phyloP scores from a whole-genome alignment of 1,140 invertebrate species.

The Acromyrmex heyeri region DNA sequence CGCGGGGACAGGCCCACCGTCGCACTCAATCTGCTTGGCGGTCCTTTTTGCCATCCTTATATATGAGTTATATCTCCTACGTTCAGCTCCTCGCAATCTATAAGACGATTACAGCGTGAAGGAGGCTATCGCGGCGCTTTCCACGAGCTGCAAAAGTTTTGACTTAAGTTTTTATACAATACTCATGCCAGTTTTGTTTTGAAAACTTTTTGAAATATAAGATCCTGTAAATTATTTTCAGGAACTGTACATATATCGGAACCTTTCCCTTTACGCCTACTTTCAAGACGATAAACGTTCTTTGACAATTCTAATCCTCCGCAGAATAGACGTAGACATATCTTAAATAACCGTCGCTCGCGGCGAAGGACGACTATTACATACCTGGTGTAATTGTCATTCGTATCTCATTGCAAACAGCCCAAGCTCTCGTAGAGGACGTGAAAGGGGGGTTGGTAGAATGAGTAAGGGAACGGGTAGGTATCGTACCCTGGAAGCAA shows the following conservation, averaged over 20 bases:
- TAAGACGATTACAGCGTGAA: constrained; percentile 52
- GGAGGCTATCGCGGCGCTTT: background rate
- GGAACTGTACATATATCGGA: background rate
- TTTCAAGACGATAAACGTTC: background rate
- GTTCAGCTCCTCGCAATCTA: background rate
- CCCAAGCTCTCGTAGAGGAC: constrained; percentile 56
- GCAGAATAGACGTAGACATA: constrained; percentile 54
- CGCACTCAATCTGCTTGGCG: constrained; percentile 66
- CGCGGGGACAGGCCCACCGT: constrained; percentile 41
- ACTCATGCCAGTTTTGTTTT: background rate
- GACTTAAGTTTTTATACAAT: constrained; percentile 24
- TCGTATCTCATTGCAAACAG: constrained; percentile 77
- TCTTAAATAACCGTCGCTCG: constrained; percentile 71
- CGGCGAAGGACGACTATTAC: constrained; percentile 67
- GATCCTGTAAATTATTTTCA: background rate
- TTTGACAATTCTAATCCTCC: constrained; percentile 18
- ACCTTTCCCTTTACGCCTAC: background rate
- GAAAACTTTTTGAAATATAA: background rate
- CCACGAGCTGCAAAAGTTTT: background rate
- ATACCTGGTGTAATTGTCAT: constrained; percentile 78
- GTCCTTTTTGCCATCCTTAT: constrained; percentile 28
- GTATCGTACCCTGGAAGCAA: constrained; percentile 81
- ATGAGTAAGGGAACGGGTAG: constrained; percentile 53
- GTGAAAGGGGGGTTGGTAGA: background rate
- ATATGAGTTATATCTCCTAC: constrained; percentile 35